phyloP scores from a whole-genome alignment of 2,113 vertebrate species.

The Crotalus helleri region DNA sequence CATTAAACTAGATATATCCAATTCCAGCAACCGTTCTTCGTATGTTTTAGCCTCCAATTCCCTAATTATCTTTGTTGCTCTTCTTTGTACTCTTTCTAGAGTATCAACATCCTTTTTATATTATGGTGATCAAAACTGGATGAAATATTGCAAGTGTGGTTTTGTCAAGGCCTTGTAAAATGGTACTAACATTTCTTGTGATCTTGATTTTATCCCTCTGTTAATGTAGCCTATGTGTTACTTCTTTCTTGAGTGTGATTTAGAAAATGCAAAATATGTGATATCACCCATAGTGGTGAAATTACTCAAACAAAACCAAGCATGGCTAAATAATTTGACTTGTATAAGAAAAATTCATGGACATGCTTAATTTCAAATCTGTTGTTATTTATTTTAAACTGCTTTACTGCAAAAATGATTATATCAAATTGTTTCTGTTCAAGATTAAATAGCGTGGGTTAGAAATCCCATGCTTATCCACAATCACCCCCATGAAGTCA shows the following conservation, averaged over 20 bases:
- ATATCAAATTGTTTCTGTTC: not conserved
- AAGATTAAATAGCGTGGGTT: conserved; percentile 38
- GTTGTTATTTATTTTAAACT: conserved; percentile 15
- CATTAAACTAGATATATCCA: not conserved
- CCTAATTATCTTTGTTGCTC: not conserved
- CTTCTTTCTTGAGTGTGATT: not conserved
- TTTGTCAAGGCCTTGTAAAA: not conserved
- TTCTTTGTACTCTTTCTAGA: not conserved
- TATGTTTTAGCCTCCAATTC: not conserved
- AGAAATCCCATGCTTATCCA: conserved; percentile 44
- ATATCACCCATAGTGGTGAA: not conserved
- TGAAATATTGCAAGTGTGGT: not conserved
- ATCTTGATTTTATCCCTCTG: not conserved
- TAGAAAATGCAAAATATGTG: not conserved
- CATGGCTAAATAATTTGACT: no score
- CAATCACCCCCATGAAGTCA: not conserved
- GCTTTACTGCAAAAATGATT: conserved; percentile 26
- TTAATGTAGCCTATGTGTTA: not conserved
- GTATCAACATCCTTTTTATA: not conserved
- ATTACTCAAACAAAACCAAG: not conserved
- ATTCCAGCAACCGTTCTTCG: not conserved
- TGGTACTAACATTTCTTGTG: not conserved
- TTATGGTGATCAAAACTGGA: not conserved
- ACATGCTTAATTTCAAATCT: not conserved
- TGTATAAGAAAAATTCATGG: not conserved